Conservation (phyloP, 2,797 vertebrate species). For the Mustela erminea region DNA sequence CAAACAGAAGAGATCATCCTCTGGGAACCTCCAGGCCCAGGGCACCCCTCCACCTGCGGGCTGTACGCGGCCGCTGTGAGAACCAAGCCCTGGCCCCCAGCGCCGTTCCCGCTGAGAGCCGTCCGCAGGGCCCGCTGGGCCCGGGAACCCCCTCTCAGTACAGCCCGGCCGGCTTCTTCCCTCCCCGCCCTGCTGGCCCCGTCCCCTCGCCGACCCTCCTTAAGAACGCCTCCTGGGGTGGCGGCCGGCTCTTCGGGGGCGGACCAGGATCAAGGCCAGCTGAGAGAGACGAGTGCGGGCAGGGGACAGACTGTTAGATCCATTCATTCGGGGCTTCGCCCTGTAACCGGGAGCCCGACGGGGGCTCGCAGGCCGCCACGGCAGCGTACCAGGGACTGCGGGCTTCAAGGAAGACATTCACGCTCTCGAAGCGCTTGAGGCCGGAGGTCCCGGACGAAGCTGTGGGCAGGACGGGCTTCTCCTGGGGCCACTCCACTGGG, state of each 20-base stretch:
- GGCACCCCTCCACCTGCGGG: accelerated
- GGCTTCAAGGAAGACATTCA: neutral
- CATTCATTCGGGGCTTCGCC: neutral
- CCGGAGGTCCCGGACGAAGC: too few species aligned
- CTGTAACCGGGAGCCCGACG: too few species aligned
- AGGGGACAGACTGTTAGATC: neutral
- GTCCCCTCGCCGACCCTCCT: neutral
- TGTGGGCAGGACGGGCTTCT: neutral
- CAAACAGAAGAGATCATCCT: neutral
- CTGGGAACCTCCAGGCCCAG: too few species aligned
- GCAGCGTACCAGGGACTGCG: neutral
- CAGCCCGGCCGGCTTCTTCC: neutral
- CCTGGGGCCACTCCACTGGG: neutral
- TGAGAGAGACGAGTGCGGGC: neutral
- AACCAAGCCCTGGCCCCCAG: too few species aligned
- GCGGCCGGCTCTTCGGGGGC: too few species aligned
- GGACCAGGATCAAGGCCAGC: too few species aligned
- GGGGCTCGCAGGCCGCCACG: accelerated
- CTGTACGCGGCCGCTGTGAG: too few species aligned
- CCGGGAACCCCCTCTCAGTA: neutral
- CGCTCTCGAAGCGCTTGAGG: accelerated
- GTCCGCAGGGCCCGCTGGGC: accelerated
- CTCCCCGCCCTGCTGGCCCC: accelerated
- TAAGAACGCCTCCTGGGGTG: too few species aligned
- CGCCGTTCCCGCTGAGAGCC: neutral